Evolutionary conservation across 2,113 vertebrate species (phyloP), one percentile per base, ranked within the genome.

Genomic region (Ailuropoda melanoleuca): DNA sequence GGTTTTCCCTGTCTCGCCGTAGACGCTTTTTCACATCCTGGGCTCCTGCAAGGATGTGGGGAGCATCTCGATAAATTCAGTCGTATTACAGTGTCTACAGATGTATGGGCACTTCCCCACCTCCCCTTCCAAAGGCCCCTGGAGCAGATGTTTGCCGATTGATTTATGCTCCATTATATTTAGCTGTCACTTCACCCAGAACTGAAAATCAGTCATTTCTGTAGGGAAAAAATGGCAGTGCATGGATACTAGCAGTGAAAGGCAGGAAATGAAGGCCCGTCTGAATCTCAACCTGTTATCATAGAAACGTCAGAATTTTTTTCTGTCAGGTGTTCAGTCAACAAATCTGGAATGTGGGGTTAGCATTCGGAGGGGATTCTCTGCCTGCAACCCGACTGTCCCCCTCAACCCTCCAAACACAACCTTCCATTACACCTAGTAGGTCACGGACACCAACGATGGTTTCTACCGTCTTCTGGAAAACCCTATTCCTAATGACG

Each of bases 101-200:
- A 21, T 58, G 17, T 75, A 31, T 56, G 50, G 39, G 34, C 11
- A 29, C 31, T 77, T 37, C 5, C 34, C 92, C 43, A 56, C 64
- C 81, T 95, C 90, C 90, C n/a, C n/a, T 66, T 66, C 39, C 70
- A 88, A 50, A 83, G 18, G 37, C 31, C 64, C 68, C 23, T 34
- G 13, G 39, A 93, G 37, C 74, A 92, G 87, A 83, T 89, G 83
- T 83, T 88, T 92, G n/a, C 64, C 50, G 83, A 88, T 17, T 88
- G 86, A 93, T 96, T 96, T 37, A 85, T 83, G 66, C 50, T 81
- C 24, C 91, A 58, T 91, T 96, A 43, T 93, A 77, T 95, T 82
- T 90, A 96, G 82, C 89, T 95, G 96, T 96, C 89, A 66, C 53
- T 91, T 94, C 86, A 84, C 50, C 83, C 58, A 43, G 72, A 96